Base-by-base conservation (phyloP, 1,140 invertebrate genomes). In the Drosophila lini region DNA sequence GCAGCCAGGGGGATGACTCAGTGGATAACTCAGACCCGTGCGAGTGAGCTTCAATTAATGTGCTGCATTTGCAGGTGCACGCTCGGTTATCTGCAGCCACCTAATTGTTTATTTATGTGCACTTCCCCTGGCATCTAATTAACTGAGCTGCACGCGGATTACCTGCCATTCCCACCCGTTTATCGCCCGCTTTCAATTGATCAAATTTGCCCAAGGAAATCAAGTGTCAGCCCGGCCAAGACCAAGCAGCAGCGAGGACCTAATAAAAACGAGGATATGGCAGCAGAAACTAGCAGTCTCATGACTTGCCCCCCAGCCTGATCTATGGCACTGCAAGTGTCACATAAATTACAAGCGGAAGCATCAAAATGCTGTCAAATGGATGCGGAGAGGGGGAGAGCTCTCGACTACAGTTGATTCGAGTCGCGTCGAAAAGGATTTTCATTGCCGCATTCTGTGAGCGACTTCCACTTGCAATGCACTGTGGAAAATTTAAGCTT, bases 321-420 rank as follows among this genome's bases (percentile, higher is more conserved):
- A 88, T 88, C 83, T 83, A 88, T 80, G 80, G 64, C 74, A 77
- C 67, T 88, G 84, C 80, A 88, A 88, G 83, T 89, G 83, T 89
- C 83, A 89, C 84, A 88, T 88, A 88, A 88, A 88, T 89, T 88
- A 89, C 83, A 83, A 89, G 69, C 84, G 84, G 84, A 83, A 88
- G 80, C 83, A 88, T 88, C 83, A 89, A 88, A 88, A 88, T 74
- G 83, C 68, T 88, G 75, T 88, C 79, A 86, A 86, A 77, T 65
- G 65, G 62, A 34, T 19, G 32, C 45, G 45, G n/a, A 11, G 32
- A 4, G 25, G 40, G 9, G 9, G 5, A 28, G 36, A 10, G 15
- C 25, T 22, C 16, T 28, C 4, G 34, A 70, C 47, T 64, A 47
- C 45, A 83, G 56, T 67, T 53, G 63, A 78, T 56, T 50, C 52